These are phyloP conservation scores for Choloepus didactylus DNA, from an alignment of 2,797 vertebrate genomes.

Conservation along the genomic window DNA sequence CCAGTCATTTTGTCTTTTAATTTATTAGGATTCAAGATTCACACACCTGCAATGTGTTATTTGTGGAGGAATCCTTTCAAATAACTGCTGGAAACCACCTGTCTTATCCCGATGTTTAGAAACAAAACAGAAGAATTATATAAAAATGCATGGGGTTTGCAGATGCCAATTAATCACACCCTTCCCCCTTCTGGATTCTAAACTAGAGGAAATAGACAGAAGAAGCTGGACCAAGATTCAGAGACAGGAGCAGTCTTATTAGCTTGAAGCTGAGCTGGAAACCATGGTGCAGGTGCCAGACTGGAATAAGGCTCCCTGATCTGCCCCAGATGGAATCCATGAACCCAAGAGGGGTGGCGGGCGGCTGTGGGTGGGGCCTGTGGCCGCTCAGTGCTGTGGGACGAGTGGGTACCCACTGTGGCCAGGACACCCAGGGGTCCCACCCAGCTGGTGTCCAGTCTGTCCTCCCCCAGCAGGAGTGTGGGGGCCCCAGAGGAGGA, in stretches of 20 bases:
- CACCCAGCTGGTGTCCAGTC: background rate
- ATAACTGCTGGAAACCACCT: constrained; percentile 1
- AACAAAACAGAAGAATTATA: constrained; percentile 58
- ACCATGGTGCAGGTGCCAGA: background rate
- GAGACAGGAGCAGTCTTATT: background rate
- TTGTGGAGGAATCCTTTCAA: constrained; percentile 64
- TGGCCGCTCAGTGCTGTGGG: background rate
- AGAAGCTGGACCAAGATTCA: background rate
- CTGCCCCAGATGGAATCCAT: background rate
- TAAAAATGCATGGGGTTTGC: constrained; percentile 17
- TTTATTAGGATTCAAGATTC: constrained; percentile 60
- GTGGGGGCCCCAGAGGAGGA: background rate
- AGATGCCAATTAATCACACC: constrained; percentile 18
- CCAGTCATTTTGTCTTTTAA: constrained; percentile 61
- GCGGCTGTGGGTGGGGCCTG: accelerated
- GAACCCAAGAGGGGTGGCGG: background rate
- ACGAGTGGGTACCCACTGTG: background rate
- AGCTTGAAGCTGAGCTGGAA: background rate
- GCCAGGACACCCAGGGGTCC: background rate
- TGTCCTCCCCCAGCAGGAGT: background rate
- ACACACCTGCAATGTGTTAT: constrained; percentile 60
- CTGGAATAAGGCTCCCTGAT: background rate
- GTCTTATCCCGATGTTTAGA: constrained; percentile 67
- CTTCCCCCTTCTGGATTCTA: background rate
- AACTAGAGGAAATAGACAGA: background rate